Evolutionary conservation across 2,797 vertebrate genomes (phyloP).

Genomic region (Salmo trutta): DNA sequence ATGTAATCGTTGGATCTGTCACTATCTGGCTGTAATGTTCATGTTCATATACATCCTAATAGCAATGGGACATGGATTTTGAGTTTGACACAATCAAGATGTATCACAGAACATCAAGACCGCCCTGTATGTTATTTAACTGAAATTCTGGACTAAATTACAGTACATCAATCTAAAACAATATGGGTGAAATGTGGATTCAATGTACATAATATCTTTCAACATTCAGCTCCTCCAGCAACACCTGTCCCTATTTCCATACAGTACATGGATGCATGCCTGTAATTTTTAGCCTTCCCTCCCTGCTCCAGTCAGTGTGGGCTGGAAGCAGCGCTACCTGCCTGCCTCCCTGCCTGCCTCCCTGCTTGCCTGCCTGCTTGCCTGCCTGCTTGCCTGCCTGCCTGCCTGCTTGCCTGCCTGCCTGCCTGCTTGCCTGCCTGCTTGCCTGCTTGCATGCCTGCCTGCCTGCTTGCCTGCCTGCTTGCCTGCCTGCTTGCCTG

Average conservation of each 20-base stretch:
- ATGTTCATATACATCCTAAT: too few species aligned
- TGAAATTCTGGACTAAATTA: too few species aligned
- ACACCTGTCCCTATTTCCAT: constrained; percentile 15
- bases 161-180: neutral
- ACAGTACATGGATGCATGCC: constrained; percentile 19
- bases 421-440: constrained; percentile 41
- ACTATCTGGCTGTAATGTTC: too few species aligned
- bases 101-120: too few species aligned
- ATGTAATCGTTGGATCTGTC: too few species aligned
- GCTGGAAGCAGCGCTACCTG: neutral
- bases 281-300: neutral
- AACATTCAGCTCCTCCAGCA: neutral
- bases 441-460: neutral
- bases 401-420: constrained; percentile 26
- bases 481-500: constrained; percentile 29
- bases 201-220: neutral
- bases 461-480: constrained; percentile 19
- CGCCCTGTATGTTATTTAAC: too few species aligned
- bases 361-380: constrained; percentile 23
- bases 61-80: too few species aligned
- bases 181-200: neutral
- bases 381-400: constrained; percentile 27
- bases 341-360: neutral
- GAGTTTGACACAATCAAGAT: too few species aligned
- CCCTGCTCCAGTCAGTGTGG: too few species aligned